Evolutionary conservation across 2,888 invertebrate genomes (phyloP), one percentile per base, ranked within the genome.

Genomic region (Drosophila nigritarsus): DNA sequence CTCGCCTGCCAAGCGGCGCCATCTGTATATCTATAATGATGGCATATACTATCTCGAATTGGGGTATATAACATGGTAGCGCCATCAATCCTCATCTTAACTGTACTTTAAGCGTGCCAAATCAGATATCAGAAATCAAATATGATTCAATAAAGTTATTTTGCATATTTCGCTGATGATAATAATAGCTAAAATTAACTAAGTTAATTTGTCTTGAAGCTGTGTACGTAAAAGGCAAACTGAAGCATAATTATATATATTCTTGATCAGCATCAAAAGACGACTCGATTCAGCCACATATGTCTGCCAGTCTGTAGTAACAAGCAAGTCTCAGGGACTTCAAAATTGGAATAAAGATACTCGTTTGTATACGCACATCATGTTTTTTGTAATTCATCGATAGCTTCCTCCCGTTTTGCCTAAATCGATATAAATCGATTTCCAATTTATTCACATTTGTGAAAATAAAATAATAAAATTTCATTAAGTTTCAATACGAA

Each of bases 1-100:
- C 71, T 63, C 59, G 49, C 34, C 45, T 49, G 24, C 74, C 54
- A 63, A 55, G 58, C 65, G 77, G 74, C 77, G 77, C 74, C 77
- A 78, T 62, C 69, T 63, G 45, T 53, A 36, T 68, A 61, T 24
- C 24, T 45, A 8, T 45, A 45, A 45, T 45, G 24, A 45, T 15
- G 24, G 45, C 50, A 61, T 51, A 68, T 45, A 9, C 30, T 27
- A 27, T 9, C 40, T 29, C 13, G 32, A 45, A 60, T 36, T 15
- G 45, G 49, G 15, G 3, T 8, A 20, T 11, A 50, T 27, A 48
- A 18, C 8, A 8, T 8, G 18, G 8, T 20, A 11, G 3, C n/a
- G 2, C 40, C 4, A 8, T 7, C 13, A 9, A 8, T 7, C 13
- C 13, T 20, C 20, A 3, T 20, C 3, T 2, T 8, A 45, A 8